These are phyloP conservation scores for Halictus rubicundus DNA, from an alignment of 1,140 invertebrate species.

Conservation along the genomic window DNA sequence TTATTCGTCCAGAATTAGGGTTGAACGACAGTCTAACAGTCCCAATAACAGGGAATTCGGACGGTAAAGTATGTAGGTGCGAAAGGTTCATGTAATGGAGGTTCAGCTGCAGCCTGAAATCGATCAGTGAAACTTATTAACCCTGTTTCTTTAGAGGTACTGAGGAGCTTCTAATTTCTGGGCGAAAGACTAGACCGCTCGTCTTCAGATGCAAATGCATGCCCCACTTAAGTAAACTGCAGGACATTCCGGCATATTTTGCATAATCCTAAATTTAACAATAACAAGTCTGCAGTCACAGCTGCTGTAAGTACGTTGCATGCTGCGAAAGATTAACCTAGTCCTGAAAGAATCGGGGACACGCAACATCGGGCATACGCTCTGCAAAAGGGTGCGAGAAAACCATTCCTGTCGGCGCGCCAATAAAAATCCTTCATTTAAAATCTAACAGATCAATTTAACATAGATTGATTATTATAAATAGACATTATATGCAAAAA, in stretches of 20 bases:
- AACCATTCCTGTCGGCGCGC: no score
- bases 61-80: background rate
- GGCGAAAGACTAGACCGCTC: slow-evolving; percentile 40
- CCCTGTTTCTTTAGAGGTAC: background rate
- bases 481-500: no score
- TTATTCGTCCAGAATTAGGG: no score
- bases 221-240: slow-evolving; percentile 67
- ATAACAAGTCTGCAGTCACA: slow-evolving; percentile 66
- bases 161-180: slow-evolving; percentile 51
- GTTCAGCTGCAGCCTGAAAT: background rate
- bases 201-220: slow-evolving; percentile 68
- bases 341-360: slow-evolving; percentile 65
- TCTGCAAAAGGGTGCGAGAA: background rate
- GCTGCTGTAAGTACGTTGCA: slow-evolving; percentile 61
- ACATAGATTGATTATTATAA: no score
- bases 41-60: no score
- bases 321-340: slow-evolving; percentile 70
- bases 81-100: background rate
- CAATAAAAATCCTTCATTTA: no score
- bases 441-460: no score
- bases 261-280: slow-evolving; percentile 75
- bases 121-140: background rate
- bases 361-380: slow-evolving; percentile 18
- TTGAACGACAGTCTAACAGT: no score
- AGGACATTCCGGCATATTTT: slow-evolving; percentile 63